Conservation (phyloP, 2,888 invertebrate species). For the Philonicus albiceps region DNA sequence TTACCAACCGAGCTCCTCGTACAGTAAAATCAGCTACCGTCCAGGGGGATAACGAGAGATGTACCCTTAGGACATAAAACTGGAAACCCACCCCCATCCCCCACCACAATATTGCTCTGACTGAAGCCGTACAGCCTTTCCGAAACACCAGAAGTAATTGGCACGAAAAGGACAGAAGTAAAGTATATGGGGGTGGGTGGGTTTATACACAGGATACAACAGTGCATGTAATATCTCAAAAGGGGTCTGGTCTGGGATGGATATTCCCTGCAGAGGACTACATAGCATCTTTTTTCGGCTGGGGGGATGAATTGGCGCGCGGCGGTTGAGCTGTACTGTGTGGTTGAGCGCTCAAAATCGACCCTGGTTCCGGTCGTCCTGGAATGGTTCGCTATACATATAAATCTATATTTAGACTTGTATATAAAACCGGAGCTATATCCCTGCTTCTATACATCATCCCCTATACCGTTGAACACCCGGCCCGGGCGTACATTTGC, state of each 20-base stretch:
- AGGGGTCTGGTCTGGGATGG: constrained; percentile 18
- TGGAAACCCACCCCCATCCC: neutral
- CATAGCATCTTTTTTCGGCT: constrained; percentile 32
- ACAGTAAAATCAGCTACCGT: neutral
- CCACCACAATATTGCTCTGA: neutral
- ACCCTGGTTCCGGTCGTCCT: neutral
- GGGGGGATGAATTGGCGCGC: neutral
- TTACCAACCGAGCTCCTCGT: neutral
- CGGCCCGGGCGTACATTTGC: neutral
- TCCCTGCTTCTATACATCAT: neutral
- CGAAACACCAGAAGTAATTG: neutral
- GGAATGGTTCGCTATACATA: neutral
- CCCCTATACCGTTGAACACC: neutral
- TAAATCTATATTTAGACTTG: neutral
- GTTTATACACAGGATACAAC: neutral
- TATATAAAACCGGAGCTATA: neutral
- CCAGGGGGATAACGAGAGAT: neutral
- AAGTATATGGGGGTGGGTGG: neutral
- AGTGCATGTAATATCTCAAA: constrained; percentile 30
- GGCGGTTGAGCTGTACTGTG: neutral
- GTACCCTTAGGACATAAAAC: constrained; percentile 1
- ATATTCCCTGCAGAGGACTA: constrained; percentile 13
- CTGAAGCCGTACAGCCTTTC: neutral
- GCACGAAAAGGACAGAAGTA: constrained; percentile 34
- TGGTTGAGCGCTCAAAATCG: neutral